Base-by-base conservation (phyloP, 2,797 vertebrate species). In the Micromesistius poutassou region DNA sequence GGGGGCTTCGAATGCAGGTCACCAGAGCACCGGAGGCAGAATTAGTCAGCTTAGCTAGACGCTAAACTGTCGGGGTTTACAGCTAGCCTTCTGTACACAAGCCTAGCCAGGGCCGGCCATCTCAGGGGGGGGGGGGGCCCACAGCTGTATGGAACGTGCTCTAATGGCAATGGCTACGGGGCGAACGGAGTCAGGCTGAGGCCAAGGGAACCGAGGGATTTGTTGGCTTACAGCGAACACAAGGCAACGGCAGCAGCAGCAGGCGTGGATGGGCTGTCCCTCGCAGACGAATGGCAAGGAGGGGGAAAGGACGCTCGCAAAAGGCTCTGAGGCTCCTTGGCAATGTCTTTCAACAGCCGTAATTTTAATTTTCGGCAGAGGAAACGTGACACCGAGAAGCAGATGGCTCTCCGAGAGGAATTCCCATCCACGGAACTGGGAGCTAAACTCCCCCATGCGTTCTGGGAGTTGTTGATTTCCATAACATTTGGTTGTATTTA, bases 1-100 rank as follows among this genome's bases (percentile, higher is more conserved):
- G 50, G 19, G 25, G 71, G 79, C 70, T 80, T 73, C 76, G 88
- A 87, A 91, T 90, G 85, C 87, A 89, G 88, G 89, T 90, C 86
- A 89, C 75, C 86, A 79, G 89, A 88, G 83, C 89, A 88, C 76
- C 70, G 80, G 71, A 76, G 77, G 83, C 81, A 81, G 79, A 74
- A 70, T 50, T 16, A n/a, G 74, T 71, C 72, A 50, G 73, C 77
- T 78, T 42, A 74, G 55, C 77, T 46, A 16, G 55, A n/a, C 46
- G 28, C 76, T 77, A 40, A 75, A 68, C 62, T 68, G 62, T 28
- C n/a, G 10, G 62, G 62, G 62, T 68, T 68, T 28, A 68, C n/a
- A 68, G 33, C 42, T 62, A 74, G 55, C 36, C 62, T 71, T 10
- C 28, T 22, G 68, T 38, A 30, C n/a, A 12, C 55, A 22, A 31